These are phyloP conservation scores for Euzetes globulus DNA, from an alignment of 2,888 invertebrate genomes.

Conservation along the genomic window DNA sequence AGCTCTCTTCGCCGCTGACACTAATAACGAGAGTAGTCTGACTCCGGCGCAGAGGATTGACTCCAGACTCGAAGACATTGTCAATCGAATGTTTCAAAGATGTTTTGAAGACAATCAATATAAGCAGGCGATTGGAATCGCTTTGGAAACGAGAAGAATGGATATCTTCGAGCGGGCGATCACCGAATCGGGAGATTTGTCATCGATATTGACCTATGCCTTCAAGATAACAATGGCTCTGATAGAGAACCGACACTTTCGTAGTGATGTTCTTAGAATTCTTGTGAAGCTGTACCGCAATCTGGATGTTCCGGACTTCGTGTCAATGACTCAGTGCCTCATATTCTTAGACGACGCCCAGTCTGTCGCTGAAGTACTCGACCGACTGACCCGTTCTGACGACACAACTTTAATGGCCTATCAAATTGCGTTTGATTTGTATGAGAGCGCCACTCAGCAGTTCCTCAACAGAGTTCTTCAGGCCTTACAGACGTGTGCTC, in stretches of 20 bases:
- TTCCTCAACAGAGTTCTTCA: conserved; percentile 79
- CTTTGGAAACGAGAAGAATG: conserved; percentile 92
- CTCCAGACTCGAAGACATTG: conserved; percentile 70
- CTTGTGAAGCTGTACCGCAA: conserved; percentile 83
- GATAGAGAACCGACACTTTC: conserved; percentile 85
- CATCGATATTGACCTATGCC: conserved; percentile 85
- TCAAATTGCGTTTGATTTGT: conserved; percentile 97
- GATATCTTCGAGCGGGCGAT: conserved; percentile 91
- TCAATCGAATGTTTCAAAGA: conserved; percentile 93
- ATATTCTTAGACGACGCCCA: conserved; percentile 91
- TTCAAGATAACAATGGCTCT: conserved; percentile 94
- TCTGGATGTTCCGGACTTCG: conserved; percentile 85
- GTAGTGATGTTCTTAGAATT: conserved; percentile 78
- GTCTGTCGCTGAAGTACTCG: conserved; percentile 84
- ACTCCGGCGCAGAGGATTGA: conserved; percentile 53
- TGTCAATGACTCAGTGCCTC: conserved; percentile 93
- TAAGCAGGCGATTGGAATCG: conserved; percentile 90
- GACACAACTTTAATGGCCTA: conserved; percentile 89
- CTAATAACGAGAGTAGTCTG: conserved; percentile 46
- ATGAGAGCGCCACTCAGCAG: conserved; percentile 97
- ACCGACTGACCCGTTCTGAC: conserved; percentile 62
- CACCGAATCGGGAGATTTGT: conserved; percentile 72
- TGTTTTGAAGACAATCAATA: conserved; percentile 91
- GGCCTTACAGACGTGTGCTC: conserved; percentile 71
- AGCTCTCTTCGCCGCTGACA: conserved; percentile 47